These are phyloP conservation scores for Chirona hameri DNA, from an alignment of 2,888 invertebrate genomes.

Conservation along the genomic window DNA sequence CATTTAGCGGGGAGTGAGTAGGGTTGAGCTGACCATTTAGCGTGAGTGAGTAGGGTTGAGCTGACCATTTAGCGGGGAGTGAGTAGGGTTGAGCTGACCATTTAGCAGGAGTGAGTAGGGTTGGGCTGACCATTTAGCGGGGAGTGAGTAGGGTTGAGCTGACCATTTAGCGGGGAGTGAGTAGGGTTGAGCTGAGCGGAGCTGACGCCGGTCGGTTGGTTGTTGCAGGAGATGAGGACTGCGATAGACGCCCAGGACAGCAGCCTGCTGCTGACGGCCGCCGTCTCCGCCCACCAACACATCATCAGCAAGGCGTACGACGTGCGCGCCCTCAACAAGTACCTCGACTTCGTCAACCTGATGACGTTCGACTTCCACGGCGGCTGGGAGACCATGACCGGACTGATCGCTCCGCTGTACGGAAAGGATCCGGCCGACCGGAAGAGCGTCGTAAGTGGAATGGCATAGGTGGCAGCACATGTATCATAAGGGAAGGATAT, in stretches of 20 bases:
- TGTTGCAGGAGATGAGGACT: constrained; percentile 58
- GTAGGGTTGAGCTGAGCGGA: too few relatives aligned
- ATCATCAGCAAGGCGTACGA: constrained; percentile 85
- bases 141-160: too few relatives aligned
- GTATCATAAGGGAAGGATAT: too few relatives aligned
- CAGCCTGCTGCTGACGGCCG: constrained; percentile 70
- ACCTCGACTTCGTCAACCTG: constrained; percentile 72
- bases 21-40: too few relatives aligned
- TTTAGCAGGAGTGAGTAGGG: too few relatives aligned
- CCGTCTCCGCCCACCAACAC: constrained; percentile 85
- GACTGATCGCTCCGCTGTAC: constrained; percentile 72
- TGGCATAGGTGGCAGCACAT: too few relatives aligned
- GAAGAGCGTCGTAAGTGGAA: neutral
- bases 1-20: too few relatives aligned
- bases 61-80: too few relatives aligned
- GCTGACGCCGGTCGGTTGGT: neutral
- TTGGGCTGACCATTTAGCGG: too few relatives aligned
- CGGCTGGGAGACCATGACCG: constrained; percentile 76
- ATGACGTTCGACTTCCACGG: constrained; percentile 89
- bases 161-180: too few relatives aligned
- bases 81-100: too few relatives aligned
- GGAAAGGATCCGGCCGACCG: constrained; percentile 30
- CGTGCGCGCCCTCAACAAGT: constrained; percentile 50
- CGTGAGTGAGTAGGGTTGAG: too few relatives aligned
- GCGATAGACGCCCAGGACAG: constrained; percentile 61